A percentile compares a stretch with the other conserved stretches of the same genome.
These are phyloP conservation scores for Anolis carolinensis DNA, from an alignment of 2,113 vertebrate genomes.

Conservation along the genomic window DNA sequence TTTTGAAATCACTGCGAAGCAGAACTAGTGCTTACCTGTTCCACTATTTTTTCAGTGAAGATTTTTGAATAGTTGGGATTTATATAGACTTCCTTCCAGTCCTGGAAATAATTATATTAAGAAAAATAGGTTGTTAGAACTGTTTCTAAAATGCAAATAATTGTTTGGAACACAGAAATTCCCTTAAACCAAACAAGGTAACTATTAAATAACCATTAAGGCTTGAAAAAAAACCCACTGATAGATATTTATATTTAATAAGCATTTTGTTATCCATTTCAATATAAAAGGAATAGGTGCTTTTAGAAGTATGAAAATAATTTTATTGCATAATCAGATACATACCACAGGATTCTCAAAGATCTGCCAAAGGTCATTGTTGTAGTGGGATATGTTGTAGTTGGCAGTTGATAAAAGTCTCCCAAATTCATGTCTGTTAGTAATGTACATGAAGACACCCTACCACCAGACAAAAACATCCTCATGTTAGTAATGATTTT, in stretches of 20 bases:
- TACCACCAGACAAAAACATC: conserved; percentile 74
- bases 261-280: not conserved
- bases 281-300: not conserved
- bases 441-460: conserved; percentile 98
- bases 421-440: conserved; percentile 96
- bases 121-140: not conserved
- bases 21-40: conserved; percentile 81
- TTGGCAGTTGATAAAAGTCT: conserved; percentile 94
- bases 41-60: conserved; percentile 92
- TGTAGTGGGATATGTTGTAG: conserved; percentile 94
- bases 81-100: conserved; percentile 98
- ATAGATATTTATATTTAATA: not conserved
- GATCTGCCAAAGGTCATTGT: conserved; percentile 98
- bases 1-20: not conserved
- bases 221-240: not conserved
- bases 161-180: not conserved
- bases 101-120: conserved; percentile 72
- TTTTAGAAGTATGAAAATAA: not conserved
- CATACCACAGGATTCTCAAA: conserved; percentile 98
- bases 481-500: conserved; percentile 55
- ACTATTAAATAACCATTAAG: not conserved
- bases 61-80: conserved; percentile 91
- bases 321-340: conserved; percentile 48
- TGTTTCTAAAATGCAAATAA: too few species aligned
- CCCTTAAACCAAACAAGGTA: not conserved